Evolutionary conservation across 2,113 vertebrate species (phyloP).

Genomic region (Anthoscopus minutus): DNA sequence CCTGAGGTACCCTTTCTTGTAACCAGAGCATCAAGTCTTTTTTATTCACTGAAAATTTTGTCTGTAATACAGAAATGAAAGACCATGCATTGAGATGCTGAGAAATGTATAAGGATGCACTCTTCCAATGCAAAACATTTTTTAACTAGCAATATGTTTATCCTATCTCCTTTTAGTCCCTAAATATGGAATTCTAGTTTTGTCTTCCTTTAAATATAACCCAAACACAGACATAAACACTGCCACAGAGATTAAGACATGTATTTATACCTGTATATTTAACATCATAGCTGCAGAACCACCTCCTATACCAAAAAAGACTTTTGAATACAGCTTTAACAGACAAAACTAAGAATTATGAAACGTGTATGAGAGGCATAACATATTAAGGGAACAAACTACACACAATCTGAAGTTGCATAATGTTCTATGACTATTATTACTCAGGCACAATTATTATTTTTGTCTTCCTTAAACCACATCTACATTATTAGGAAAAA

Average conservation of each 20-base stretch:
- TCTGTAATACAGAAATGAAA: not conserved
- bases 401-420: not conserved
- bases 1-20: not conserved
- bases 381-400: not conserved
- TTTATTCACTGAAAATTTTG: not conserved
- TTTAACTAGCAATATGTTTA: not conserved
- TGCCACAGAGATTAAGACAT: not conserved
- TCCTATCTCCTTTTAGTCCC: not conserved
- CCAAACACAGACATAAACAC: not conserved
- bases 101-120: not conserved
- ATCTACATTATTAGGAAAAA: not conserved
- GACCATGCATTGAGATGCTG: not conserved
- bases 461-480: not conserved
- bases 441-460: not conserved
- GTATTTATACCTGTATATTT: not conserved
- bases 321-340: not conserved
- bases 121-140: not conserved
- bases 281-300: not conserved
- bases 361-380: not conserved
- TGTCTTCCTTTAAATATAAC: not conserved
- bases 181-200: not conserved
- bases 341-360: not conserved
- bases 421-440: not conserved
- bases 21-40: not conserved
- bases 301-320: not conserved